phyloP scores from a whole-genome alignment of 1,140 invertebrate species.

The Caenorhabditis inopinata region DNA sequence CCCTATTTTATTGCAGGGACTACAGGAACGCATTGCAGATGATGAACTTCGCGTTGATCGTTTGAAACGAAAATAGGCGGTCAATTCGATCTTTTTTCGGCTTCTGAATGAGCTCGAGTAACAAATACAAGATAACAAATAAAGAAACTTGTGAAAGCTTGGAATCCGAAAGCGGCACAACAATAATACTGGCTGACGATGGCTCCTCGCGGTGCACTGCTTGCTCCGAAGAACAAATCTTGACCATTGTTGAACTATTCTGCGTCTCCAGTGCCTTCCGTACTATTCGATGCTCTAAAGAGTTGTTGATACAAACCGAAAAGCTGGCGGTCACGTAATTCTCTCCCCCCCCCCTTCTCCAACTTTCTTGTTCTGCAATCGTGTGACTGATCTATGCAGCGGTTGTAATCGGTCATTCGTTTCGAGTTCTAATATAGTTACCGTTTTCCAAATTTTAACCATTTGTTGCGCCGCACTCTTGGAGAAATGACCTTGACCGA shows the following conservation, averaged over 20 bases:
- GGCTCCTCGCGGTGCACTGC: neutral
- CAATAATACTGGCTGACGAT: neutral
- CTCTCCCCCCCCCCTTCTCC: neutral
- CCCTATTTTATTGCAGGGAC: too few relatives aligned
- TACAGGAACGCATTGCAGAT: too few relatives aligned
- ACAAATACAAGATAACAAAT: too few relatives aligned
- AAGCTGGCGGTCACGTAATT: constrained; percentile 21
- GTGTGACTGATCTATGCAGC: too few relatives aligned
- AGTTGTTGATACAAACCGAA: constrained; percentile 32
- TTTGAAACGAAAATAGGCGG: too few relatives aligned
- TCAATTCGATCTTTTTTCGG: too few relatives aligned
- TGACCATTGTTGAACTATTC: constrained; percentile 20
- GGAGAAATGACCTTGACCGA: neutral
- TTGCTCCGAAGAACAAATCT: constrained; percentile 28
- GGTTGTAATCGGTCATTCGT: constrained; percentile 14
- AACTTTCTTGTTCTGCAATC: neutral
- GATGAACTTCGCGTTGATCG: too few relatives aligned
- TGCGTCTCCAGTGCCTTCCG: neutral
- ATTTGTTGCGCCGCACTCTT: too few relatives aligned
- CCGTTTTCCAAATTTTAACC: neutral
- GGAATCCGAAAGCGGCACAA: neutral
- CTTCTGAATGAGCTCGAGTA: too few relatives aligned
- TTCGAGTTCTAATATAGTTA: neutral
- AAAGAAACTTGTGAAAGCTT: too few relatives aligned
- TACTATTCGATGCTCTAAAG: neutral